Evolutionary conservation across 1,140 invertebrate species (phyloP).

Genomic region (Megalopta genalis): DNA sequence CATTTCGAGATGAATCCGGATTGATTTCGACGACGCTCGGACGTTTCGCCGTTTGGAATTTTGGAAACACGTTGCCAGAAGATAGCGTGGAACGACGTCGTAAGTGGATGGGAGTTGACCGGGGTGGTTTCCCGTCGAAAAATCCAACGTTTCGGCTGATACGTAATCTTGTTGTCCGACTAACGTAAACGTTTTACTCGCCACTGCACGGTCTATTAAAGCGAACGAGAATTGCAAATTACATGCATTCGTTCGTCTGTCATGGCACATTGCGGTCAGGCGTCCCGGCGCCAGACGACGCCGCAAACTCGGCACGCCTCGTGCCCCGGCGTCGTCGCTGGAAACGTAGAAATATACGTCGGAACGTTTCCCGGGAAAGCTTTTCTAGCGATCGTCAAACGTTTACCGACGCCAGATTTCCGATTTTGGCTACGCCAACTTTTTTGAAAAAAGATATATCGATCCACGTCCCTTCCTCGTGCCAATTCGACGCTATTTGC

Average conservation of each 20-base stretch:
- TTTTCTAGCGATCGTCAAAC: background rate
- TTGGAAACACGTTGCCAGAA: no score
- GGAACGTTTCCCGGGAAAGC: conserved; percentile 29
- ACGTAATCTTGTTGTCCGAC: conserved; percentile 20
- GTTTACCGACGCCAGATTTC: no score
- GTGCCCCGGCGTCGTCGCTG: background rate
- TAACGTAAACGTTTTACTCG: conserved; percentile 27
- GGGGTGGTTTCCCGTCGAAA: background rate
- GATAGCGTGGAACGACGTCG: no score
- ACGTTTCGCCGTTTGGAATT: no score
- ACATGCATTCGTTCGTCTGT: conserved; percentile 56
- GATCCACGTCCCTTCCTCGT: no score
- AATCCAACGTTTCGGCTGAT: conserved; percentile 15
- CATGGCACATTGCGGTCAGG: conserved; percentile 51
- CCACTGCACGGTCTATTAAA: conserved; percentile 23
- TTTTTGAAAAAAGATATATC: no score
- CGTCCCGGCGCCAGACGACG: conserved; percentile 60
- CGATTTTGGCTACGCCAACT: background rate
- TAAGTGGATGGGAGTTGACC: no score
- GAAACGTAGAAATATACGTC: conserved; percentile 33
- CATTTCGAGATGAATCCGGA: no score
- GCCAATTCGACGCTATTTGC: no score
- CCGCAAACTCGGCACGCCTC: conserved; percentile 35
- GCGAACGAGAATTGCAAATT: conserved; percentile 58
- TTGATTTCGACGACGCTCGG: no score